Conservation (phyloP, 2,797 vertebrate species). For the Tinamus major region DNA sequence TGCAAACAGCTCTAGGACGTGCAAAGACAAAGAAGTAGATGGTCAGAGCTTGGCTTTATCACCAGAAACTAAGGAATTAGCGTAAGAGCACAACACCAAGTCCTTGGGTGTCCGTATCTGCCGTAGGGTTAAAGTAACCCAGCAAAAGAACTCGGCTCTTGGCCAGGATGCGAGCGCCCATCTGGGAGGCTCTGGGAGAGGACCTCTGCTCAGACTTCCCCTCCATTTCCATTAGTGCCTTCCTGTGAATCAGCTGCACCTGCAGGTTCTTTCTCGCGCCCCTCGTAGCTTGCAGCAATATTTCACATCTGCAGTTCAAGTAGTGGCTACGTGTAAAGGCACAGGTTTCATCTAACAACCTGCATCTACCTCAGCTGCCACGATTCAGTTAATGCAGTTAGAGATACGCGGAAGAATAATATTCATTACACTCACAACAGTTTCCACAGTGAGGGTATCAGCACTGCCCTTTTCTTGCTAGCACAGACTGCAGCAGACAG, state of each 20-base stretch:
- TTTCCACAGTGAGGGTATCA: neutral
- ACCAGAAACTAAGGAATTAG: neutral
- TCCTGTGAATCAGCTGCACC: neutral
- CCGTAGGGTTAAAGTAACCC: neutral
- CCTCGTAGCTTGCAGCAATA: neutral
- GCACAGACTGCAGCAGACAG: neutral
- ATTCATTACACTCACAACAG: neutral
- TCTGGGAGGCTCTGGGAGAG: neutral
- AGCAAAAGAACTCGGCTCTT: neutral
- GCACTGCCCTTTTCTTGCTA: neutral
- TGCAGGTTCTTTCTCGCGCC: neutral
- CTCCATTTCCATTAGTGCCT: neutral
- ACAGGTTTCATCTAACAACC: neutral
- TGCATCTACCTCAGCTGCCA: neutral
- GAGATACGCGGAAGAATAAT: neutral
- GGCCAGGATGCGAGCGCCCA: neutral
- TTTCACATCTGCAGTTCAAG: neutral
- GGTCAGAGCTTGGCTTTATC: neutral
- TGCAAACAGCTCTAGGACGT: slow-evolving; percentile 91
- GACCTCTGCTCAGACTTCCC: neutral
- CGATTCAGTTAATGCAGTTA: neutral
- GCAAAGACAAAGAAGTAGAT: neutral
- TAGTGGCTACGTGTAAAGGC: neutral
- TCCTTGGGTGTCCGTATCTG: neutral
- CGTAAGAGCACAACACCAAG: neutral